These are phyloP conservation scores for Cydia splendana DNA, from an alignment of 1,140 invertebrate species.

Conservation along the genomic window DNA sequence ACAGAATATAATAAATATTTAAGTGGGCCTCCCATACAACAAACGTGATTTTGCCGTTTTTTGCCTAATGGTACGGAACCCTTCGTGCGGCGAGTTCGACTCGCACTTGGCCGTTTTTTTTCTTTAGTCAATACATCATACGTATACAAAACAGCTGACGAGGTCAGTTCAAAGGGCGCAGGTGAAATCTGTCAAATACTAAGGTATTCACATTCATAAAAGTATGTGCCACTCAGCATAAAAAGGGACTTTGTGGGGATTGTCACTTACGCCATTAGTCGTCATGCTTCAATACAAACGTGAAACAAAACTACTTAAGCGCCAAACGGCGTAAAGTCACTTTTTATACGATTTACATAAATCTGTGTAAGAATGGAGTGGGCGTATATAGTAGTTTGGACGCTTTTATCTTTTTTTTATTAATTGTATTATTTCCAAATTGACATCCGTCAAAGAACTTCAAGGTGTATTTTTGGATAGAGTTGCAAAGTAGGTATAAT, in stretches of 20 bases:
- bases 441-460: not conserved
- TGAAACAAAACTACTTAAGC: not conserved
- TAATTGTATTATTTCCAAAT: slow-evolving; percentile 1
- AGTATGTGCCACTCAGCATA: not conserved
- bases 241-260: not conserved
- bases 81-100: too few relatives aligned
- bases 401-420: not conserved
- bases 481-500: not conserved
- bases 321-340: not conserved
- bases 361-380: not conserved
- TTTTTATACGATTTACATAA: not conserved
- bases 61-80: too few relatives aligned
- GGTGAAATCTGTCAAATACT: slow-evolving; percentile 15
- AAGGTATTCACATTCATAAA: not conserved
- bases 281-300: not conserved
- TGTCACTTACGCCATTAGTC: not conserved
- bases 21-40: too few relatives aligned
- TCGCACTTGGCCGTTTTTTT: too few relatives aligned
- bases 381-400: not conserved
- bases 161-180: slow-evolving; percentile 13
- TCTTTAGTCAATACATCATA: not conserved
- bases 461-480: not conserved
- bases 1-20: too few relatives aligned
- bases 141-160: not conserved
- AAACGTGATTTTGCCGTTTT: too few relatives aligned